A percentile compares a stretch with the other conserved stretches of the same genome.
phyloP scores from a whole-genome alignment of 1,140 invertebrate genomes.

The Magallana angulata region DNA sequence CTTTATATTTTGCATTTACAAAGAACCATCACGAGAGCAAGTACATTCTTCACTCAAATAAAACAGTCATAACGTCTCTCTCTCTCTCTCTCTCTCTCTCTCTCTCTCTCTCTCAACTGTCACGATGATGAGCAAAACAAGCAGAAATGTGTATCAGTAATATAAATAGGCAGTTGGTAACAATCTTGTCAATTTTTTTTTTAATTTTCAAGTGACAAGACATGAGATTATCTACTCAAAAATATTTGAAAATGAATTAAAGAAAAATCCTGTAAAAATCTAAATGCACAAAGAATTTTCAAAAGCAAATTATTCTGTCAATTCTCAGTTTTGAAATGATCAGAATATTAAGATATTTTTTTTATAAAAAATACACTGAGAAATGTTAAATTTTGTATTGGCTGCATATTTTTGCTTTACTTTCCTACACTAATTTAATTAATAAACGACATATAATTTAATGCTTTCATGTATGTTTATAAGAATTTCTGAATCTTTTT shows the following conservation, averaged over 20 bases:
- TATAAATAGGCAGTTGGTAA: constrained; percentile 1
- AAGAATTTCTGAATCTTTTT: too few relatives aligned
- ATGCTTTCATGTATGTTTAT: too few relatives aligned
- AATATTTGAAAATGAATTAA: neutral
- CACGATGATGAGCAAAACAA: constrained; percentile 33
- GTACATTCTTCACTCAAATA: constrained; percentile 12
- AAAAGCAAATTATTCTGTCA: neutral
- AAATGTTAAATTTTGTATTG: too few relatives aligned
- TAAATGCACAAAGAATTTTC: neutral
- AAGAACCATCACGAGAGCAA: constrained; percentile 28
- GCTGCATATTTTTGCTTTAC: too few relatives aligned
- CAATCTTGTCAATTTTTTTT: neutral
- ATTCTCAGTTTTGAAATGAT: too few relatives aligned
- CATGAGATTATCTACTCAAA: neutral
- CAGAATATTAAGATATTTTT: too few relatives aligned
- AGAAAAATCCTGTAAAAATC: neutral
- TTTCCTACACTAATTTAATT: too few relatives aligned
- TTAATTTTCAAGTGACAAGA: neutral
- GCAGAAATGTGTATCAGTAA: constrained; percentile 29
- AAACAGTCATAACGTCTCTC: constrained; percentile 4
- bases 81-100: neutral
- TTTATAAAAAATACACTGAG: too few relatives aligned
- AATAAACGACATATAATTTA: too few relatives aligned
- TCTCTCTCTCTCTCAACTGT: neutral
- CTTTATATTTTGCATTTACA: constrained; percentile 36